A percentile compares a stretch with the other conserved stretches of the same genome.
phyloP scores from a whole-genome alignment of 92 coral and sea anemone genomes.

The Pocillopora meandrina region DNA sequence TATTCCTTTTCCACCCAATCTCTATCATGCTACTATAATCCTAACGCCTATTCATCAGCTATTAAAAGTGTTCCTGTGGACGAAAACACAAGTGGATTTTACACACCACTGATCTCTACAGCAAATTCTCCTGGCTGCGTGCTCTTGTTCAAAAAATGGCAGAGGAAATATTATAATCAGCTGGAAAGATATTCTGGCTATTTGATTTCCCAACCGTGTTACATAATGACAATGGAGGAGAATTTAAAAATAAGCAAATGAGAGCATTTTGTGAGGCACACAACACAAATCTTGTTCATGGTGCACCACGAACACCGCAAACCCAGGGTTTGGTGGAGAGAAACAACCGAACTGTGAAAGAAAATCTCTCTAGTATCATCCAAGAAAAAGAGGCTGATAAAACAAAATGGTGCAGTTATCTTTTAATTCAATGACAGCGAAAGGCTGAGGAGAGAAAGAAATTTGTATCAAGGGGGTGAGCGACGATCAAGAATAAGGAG shows the following conservation, averaged over 20 bases:
- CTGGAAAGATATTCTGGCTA: constrained; percentile 8
- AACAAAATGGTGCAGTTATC: constrained; percentile 30
- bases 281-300: constrained; percentile 39
- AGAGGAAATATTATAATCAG: neutral
- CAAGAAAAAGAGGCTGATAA: constrained; percentile 16
- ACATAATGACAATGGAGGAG: constrained; percentile 40
- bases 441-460: no score
- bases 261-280: constrained; percentile 15
- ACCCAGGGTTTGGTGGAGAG: constrained; percentile 56
- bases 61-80: no score
- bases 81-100: no score
- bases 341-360: constrained; percentile 31
- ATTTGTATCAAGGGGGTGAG: no score
- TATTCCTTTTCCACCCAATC: no score
- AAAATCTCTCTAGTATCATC: constrained; percentile 28
- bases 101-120: no score
- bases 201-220: constrained; percentile 35
- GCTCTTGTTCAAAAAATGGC: no score
- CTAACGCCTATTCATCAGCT: no score
- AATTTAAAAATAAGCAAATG: constrained; percentile 34
- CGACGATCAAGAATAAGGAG: no score
- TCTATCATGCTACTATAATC: no score
- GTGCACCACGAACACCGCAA: constrained; percentile 35
- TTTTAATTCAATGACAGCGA: no score
- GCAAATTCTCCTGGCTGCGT: no score